A percentile compares a stretch with the other conserved stretches of the same genome.
These are phyloP conservation scores for Rutpela maculata DNA, from an alignment of 2,888 invertebrate species.

Conservation along the genomic window DNA sequence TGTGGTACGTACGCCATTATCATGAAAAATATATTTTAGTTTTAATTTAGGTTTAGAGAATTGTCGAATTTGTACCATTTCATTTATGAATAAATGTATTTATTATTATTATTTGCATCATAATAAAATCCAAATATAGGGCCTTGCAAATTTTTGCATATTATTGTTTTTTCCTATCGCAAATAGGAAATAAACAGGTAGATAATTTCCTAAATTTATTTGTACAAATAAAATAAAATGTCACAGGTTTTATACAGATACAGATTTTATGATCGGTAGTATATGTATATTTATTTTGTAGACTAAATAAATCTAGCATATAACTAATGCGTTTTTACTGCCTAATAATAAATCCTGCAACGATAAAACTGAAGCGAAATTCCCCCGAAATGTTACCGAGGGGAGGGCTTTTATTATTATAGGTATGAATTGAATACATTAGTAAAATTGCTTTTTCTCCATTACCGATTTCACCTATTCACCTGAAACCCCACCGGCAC, in stretches of 20 bases:
- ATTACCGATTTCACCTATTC: slow-evolving; percentile 46
- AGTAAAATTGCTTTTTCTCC: slow-evolving; percentile 57
- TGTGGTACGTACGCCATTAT: no score
- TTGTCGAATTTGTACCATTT: no score
- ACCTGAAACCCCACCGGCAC: slow-evolving; percentile 53
- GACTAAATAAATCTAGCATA: slow-evolving; percentile 21
- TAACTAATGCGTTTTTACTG: slow-evolving; percentile 36
- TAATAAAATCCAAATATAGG: no score
- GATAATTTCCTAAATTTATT: no score
- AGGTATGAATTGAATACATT: slow-evolving; percentile 59
- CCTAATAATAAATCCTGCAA: slow-evolving; percentile 40
- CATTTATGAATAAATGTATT: no score
- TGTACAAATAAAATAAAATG: no score
- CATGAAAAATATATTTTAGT: no score
- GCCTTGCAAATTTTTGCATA: no score
- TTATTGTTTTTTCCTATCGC: no score
- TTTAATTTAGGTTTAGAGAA: no score
- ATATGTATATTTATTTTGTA: slow-evolving; percentile 2
- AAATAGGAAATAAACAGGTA: no score
- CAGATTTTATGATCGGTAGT: slow-evolving; percentile 10
- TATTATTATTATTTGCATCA: no score
- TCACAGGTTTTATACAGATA: neutral
- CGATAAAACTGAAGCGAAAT: slow-evolving; percentile 34
- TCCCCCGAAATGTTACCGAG: slow-evolving; percentile 14
- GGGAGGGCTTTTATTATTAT: slow-evolving; percentile 53